Conservation (phyloP, 2,113 vertebrate species). For the Bucco capensis region DNA sequence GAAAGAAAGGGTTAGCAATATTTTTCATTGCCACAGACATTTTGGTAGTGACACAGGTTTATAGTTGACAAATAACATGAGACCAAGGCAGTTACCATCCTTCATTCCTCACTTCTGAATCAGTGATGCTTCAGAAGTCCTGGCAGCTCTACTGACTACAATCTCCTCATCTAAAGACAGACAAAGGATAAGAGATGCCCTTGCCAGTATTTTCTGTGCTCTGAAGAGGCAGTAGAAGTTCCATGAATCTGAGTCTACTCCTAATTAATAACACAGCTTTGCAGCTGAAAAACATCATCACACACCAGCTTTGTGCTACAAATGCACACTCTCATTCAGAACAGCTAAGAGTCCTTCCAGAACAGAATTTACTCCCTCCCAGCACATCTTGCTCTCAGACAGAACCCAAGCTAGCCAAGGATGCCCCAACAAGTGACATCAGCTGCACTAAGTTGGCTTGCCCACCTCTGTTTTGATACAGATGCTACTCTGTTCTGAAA, state of each 20-base stretch:
- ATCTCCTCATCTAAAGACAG: neutral
- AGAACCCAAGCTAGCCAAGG: neutral
- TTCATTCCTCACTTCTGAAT: neutral
- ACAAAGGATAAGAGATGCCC: neutral
- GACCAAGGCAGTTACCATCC: neutral
- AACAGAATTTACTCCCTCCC: neutral
- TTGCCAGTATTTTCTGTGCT: neutral
- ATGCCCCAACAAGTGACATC: neutral
- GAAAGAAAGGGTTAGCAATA: neutral
- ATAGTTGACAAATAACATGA: neutral
- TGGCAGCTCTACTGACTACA: neutral
- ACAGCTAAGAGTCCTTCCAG: neutral
- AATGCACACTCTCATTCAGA: neutral
- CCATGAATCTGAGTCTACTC: neutral
- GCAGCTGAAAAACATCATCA: too few species aligned
- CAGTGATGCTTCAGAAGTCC: neutral
- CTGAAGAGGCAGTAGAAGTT: neutral
- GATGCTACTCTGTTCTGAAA: neutral
- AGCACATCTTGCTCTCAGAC: neutral
- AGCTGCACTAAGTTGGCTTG: neutral
- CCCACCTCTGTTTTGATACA: neutral
- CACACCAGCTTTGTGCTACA: neutral
- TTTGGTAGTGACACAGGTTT: neutral
- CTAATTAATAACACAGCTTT: too few species aligned
- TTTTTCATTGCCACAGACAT: slow-evolving; percentile 35